Base-by-base conservation (phyloP, 2,113 vertebrate species). In the Phalacrocorax pelagicus region DNA sequence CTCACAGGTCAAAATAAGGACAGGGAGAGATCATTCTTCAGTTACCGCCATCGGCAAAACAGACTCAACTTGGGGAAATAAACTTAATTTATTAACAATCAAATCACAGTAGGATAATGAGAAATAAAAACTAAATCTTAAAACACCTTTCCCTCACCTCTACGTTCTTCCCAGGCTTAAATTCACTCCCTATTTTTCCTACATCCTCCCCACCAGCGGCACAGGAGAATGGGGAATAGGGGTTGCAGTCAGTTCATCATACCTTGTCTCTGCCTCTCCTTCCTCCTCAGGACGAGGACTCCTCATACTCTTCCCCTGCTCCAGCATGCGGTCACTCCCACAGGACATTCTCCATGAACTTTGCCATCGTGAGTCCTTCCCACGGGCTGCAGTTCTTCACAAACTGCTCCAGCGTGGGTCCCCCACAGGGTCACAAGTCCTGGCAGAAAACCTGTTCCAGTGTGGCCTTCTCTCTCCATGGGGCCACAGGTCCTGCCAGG, bases 231-330 rank as follows among this genome's bases (percentile, higher is more conserved):
- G 6, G 21, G 14, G 21, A 59, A n/a, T n/a, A 13, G 57, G 57
- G 21, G 13, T 23, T 59, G 21, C 0, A 3, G 57, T 59, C 57
- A 23, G 21, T 59, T n/a, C 57, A 59, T 15, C 34, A n/a, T 21
- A n/a, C 1, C 5, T n/a, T 59, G 3, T n/a, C 4, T n/a, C 34
- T 59, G 34, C 34, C 0, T 4, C 21, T n/a, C 57, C 13, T 59
- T 59, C 34, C 34, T 59, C 34, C 21, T 59, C 34, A 59, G 6
- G 34, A 8, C 20, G 13, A 59, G 34, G 21, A 15, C 13, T n/a
- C 57, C 34, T 59, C 21, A n/a, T 13, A n/a, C 57, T 23, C 34
- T 23, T 15, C 13, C 57, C 9, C 57, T n/a, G 21, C 13, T n/a
- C 13, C 57, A 59, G 57, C 9, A 9, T 59, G 57, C 13, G 34